phyloP scores from a whole-genome alignment of 1,140 invertebrate species.

The Sarcophaga bullata region DNA sequence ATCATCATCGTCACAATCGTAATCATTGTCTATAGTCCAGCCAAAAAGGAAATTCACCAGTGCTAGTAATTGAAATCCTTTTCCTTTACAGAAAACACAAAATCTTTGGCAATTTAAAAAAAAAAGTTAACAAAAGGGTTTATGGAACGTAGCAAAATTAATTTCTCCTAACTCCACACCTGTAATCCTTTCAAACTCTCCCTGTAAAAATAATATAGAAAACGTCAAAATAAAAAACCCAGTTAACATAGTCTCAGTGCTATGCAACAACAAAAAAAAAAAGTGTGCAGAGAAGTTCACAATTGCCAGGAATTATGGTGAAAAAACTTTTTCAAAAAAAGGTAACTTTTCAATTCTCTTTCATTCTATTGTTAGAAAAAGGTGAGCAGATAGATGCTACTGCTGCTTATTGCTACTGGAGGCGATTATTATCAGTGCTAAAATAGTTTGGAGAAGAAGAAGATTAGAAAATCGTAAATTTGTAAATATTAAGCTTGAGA shows the following conservation, averaged over 20 bases:
- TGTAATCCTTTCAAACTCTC: not conserved
- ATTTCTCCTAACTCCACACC: not conserved
- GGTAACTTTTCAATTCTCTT: not conserved
- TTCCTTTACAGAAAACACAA: not conserved
- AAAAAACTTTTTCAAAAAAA: not conserved
- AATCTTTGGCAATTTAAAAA: not conserved
- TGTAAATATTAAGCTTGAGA: not conserved
- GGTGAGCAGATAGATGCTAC: not conserved
- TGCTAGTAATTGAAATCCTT: not conserved
- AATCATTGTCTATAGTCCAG: too few species aligned
- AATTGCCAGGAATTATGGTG: conserved; percentile 12
- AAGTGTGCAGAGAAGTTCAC: not conserved
- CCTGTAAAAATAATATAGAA: not conserved
- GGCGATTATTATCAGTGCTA: not conserved
- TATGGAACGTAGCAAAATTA: conserved; percentile 9
- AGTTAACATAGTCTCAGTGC: not conserved
- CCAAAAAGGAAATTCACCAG: not conserved
- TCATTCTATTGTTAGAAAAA: not conserved
- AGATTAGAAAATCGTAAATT: not conserved
- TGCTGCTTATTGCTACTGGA: not conserved
- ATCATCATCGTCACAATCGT: not conserved
- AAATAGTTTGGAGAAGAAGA: not conserved
- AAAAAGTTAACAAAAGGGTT: conserved; percentile 15
- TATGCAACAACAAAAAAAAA: not conserved
- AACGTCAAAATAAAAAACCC: not conserved